Conservation (phyloP, 2,888 invertebrate species). For the Zeuzera pyrina region DNA sequence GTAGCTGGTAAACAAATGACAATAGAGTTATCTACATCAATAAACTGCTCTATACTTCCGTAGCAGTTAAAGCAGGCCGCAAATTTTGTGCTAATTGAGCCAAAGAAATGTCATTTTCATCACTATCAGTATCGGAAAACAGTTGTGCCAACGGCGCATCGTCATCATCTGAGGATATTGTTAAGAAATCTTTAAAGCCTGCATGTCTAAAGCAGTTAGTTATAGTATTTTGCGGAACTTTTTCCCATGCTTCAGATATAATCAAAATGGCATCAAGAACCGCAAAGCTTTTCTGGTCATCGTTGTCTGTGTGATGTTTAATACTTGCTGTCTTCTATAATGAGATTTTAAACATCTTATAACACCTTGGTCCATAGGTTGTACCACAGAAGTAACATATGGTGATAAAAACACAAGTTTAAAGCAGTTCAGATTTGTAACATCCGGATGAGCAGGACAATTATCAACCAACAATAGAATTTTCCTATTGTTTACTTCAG, state of each 20-base stretch:
- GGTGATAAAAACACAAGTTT: slow-evolving; percentile 7
- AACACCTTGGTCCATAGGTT: slow-evolving; percentile 15
- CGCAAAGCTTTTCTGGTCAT: slow-evolving; percentile 8
- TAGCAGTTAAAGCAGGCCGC: slow-evolving; percentile 8
- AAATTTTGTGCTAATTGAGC: slow-evolving; percentile 10
- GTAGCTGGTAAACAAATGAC: slow-evolving; percentile 2
- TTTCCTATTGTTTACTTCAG: slow-evolving; percentile 7
- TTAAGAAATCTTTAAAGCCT: neutral
- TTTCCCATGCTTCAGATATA: slow-evolving; percentile 8
- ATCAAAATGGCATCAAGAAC: slow-evolving; percentile 15
- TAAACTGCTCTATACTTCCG: slow-evolving; percentile 3
- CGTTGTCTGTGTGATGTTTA: slow-evolving; percentile 8
- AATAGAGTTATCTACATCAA: slow-evolving; percentile 3
- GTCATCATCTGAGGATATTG: slow-evolving; percentile 1
- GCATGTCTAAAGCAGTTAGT: slow-evolving; percentile 1
- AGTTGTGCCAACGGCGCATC: slow-evolving; percentile 2
- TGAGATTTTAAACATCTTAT: slow-evolving; percentile 11
- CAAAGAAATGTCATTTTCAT: slow-evolving; percentile 8
- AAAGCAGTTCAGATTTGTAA: slow-evolving; percentile 6
- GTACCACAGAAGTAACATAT: slow-evolving; percentile 11
- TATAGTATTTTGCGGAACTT: slow-evolving; percentile 1
- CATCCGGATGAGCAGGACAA: slow-evolving; percentile 6
- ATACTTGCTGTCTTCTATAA: slow-evolving; percentile 14
- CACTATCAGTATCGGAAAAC: slow-evolving; percentile 3
- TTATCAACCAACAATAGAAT: slow-evolving; percentile 4